Evolutionary conservation across 2,888 invertebrate genomes (phyloP).

Genomic region (Andrena marginata): DNA sequence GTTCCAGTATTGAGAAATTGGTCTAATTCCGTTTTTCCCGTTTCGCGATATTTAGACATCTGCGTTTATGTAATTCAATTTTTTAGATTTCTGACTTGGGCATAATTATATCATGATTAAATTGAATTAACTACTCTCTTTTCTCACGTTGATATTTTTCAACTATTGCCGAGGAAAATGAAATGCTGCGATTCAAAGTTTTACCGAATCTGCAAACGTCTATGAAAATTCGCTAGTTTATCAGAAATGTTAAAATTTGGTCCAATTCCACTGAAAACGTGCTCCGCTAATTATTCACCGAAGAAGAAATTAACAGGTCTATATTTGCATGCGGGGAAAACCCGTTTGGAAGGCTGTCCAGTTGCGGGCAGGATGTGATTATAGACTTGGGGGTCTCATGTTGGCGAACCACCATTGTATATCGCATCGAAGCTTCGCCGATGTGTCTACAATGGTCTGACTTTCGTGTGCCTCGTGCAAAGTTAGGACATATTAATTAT

Average conservation of each 20-base stretch:
- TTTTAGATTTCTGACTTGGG: too few species aligned
- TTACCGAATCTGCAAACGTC: not conserved
- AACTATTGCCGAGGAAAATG: not conserved
- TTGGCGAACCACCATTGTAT: constrained; percentile 50
- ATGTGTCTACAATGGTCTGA: constrained; percentile 8
- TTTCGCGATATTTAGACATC: too few species aligned
- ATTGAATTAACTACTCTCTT: not conserved
- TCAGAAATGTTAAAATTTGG: not conserved
- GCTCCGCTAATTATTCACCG: not conserved
- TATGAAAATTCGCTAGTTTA: too few species aligned
- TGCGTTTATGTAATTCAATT: too few species aligned
- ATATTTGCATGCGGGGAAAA: constrained; percentile 54
- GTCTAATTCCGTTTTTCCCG: too few species aligned
- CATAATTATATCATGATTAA: not conserved
- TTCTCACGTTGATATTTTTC: not conserved
- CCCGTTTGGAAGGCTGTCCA: constrained; percentile 75
- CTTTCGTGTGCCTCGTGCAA: not conserved
- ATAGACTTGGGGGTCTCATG: constrained; percentile 58
- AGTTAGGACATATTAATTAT: not conserved
- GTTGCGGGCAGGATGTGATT: constrained; percentile 65
- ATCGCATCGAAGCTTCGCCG: constrained; percentile 23
- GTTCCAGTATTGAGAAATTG: too few species aligned
- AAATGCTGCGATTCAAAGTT: not conserved
- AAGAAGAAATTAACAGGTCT: constrained; percentile 18
- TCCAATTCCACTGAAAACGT: not conserved